phyloP scores from a whole-genome alignment of 2,113 vertebrate species.

The Neolamprologus fasciatus region DNA sequence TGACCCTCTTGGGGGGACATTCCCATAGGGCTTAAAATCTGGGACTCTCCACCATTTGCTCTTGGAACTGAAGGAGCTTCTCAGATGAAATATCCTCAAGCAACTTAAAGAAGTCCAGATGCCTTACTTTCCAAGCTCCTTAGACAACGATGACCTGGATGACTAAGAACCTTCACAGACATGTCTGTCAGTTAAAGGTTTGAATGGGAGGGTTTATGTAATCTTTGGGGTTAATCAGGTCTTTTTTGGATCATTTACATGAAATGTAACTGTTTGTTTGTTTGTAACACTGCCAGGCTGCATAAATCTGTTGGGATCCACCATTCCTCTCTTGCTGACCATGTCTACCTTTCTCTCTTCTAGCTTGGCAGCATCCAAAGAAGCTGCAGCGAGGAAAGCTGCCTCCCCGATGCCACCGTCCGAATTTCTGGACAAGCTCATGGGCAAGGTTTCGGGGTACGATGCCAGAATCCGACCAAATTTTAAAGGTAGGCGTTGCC shows the following conservation, averaged over 20 bases:
- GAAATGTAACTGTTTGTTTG: background rate
- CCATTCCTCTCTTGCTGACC: background rate
- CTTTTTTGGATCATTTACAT: background rate
- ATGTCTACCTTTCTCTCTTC: background rate
- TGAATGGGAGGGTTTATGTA: background rate
- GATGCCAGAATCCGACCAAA: conserved; percentile 98
- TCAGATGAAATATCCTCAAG: background rate
- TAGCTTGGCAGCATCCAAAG: conserved; percentile 95
- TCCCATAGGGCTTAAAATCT: background rate
- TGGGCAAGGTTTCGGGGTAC: conserved; percentile 96
- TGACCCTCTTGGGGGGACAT: background rate
- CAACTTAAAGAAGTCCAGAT: background rate
- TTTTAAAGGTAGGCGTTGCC: conserved; percentile 88
- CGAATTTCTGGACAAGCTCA: conserved; percentile 96
- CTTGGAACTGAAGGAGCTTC: background rate
- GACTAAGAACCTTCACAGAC: background rate
- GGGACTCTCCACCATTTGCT: background rate
- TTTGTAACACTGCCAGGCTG: background rate
- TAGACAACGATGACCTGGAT: background rate
- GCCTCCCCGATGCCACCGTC: conserved; percentile 93
- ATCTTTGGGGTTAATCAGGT: background rate
- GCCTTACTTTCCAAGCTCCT: background rate
- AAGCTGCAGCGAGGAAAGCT: conserved; percentile 89
- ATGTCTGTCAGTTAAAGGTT: background rate
- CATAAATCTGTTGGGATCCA: background rate